Conservation (phyloP, 2,888 invertebrate species). For the Baccha elongata region DNA sequence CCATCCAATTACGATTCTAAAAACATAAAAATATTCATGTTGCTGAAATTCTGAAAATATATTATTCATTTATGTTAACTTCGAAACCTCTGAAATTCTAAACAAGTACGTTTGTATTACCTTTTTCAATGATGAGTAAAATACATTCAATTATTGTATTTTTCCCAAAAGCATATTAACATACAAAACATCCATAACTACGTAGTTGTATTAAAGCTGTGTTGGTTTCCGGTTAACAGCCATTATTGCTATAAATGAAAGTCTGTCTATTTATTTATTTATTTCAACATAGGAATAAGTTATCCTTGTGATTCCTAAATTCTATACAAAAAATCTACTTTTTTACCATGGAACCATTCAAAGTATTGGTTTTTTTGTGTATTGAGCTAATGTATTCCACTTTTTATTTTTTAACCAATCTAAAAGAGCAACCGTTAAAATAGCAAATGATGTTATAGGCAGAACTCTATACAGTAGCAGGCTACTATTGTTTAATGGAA, state of each 20-base stretch:
- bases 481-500: not conserved
- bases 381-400: not conserved
- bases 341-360: not conserved
- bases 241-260: not conserved
- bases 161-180: too few relatives aligned
- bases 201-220: too few relatives aligned
- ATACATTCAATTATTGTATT: too few relatives aligned
- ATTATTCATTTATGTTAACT: too few relatives aligned
- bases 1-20: constrained; percentile 1
- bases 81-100: too few relatives aligned
- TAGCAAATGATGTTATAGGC: not conserved
- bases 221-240: not conserved
- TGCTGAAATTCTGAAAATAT: too few relatives aligned
- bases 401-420: not conserved
- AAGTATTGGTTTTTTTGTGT: not conserved
- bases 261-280: constrained; percentile 1
- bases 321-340: not conserved
- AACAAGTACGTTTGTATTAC: too few relatives aligned
- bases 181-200: too few relatives aligned
- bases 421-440: not conserved
- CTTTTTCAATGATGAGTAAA: too few relatives aligned
- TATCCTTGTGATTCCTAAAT: not conserved
- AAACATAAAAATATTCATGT: not conserved
- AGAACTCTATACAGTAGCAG: too few relatives aligned
- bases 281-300: not conserved